Evolutionary conservation across 2,888 invertebrate genomes (phyloP).

Genomic region (Dynastes hyllus): DNA sequence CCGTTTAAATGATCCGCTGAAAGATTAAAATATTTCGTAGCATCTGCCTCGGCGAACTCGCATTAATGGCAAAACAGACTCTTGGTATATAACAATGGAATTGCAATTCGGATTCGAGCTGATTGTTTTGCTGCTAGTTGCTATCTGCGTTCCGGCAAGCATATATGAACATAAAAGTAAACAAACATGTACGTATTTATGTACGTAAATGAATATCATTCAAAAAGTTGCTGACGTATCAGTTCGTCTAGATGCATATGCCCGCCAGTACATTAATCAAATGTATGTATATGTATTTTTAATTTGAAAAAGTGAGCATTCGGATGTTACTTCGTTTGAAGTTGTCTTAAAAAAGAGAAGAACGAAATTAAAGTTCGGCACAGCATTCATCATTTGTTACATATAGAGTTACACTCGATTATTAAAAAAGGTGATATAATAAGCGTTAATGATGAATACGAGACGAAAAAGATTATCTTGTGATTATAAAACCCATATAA

Average conservation of each 20-base stretch:
- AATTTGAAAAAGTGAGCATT: conserved; percentile 11
- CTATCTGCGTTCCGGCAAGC: conserved; percentile 8
- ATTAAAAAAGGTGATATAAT: too few species aligned
- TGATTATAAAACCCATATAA: too few species aligned
- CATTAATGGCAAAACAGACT: conserved; percentile 8
- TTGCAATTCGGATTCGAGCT: conserved; percentile 12
- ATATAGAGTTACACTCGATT: too few species aligned
- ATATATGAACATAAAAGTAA: conserved; percentile 6
- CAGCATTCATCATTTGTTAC: too few species aligned
- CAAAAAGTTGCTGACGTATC: conserved; percentile 9
- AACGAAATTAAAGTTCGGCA: not conserved
- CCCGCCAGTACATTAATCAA: not conserved
- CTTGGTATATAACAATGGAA: conserved; percentile 25
- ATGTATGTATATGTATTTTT: conserved; percentile 6
- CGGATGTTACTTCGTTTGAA: not conserved
- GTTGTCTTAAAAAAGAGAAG: not conserved
- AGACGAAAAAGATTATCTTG: too few species aligned
- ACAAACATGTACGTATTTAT: conserved; percentile 4
- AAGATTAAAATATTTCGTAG: conserved; percentile 27
- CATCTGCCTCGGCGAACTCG: conserved; percentile 13
- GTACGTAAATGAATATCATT: conserved; percentile 10
- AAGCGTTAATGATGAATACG: too few species aligned
- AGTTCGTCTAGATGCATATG: not conserved
- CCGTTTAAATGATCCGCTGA: conserved; percentile 6
- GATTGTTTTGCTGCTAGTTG: conserved; percentile 18